Percentiles rank a stretch among this genome's conserved stretches.
These are phyloP conservation scores for Ceratina calcarata DNA, from an alignment of 1,140 invertebrate genomes.

Conservation along the genomic window DNA sequence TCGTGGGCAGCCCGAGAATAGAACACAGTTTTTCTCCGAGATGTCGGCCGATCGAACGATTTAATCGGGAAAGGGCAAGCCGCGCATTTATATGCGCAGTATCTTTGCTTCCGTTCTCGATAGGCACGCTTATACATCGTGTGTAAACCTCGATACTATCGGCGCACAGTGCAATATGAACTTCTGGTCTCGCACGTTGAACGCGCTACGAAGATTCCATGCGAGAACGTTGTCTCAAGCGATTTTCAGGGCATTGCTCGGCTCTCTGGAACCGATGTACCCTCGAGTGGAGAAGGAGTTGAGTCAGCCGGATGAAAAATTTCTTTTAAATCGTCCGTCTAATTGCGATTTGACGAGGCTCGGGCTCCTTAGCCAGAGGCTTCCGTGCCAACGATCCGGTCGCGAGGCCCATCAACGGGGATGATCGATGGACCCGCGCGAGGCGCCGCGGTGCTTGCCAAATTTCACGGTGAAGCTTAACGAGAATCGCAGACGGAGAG, in stretches of 20 bases:
- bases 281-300: no score
- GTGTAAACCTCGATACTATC: no score
- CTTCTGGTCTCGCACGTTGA: no score
- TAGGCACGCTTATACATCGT: no score
- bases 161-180: no score
- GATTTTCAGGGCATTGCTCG: no score
- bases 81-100: slow-evolving; percentile 8
- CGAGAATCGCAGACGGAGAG: slow-evolving; percentile 4
- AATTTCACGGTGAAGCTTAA: slow-evolving; percentile 42
- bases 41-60: slow-evolving; percentile 32
- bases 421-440: slow-evolving; percentile 58
- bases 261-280: no score
- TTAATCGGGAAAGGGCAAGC: slow-evolving; percentile 23
- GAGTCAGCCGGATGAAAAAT: slow-evolving; percentile 52
- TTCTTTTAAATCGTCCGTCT: slow-evolving; percentile 65
- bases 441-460: background rate
- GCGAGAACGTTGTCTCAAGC: no score
- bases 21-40: slow-evolving; percentile 16
- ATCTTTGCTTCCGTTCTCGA: background rate
- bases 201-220: no score
- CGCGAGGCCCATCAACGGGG: slow-evolving; percentile 38
- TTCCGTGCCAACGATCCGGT: slow-evolving; percentile 39
- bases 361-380: slow-evolving; percentile 31
- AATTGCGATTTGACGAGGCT: slow-evolving; percentile 66
- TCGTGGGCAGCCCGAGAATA: slow-evolving; percentile 2